Base-by-base conservation (phyloP, 30 jellyfish, hydroid and myxozoan genomes). In the Aurelia coerulea region DNA sequence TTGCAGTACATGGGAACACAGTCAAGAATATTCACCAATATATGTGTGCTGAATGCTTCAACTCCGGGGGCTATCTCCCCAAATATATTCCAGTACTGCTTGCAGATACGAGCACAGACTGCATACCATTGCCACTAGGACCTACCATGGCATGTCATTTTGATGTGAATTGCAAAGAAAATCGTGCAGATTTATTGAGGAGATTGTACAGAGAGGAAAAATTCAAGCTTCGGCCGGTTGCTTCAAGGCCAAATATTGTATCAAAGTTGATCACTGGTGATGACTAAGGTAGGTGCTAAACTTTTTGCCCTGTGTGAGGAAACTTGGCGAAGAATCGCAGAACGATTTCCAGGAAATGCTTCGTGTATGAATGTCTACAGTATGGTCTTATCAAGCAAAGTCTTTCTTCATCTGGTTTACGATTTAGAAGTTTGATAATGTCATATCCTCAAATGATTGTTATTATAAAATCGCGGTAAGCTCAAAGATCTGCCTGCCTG, bases 171-270 rank as follows among this genome's bases (percentile, higher is more conserved):
- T 53, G 67, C 80, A 79, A 79, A 14, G 80, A 65, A 14, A 41
- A 37, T 10, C 67, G 73, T 19, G 59, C 50, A 3, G 89, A 39
- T 18, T 67, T 79, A 13, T 53, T 64, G 52, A 79, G 89, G 75
- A 41, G 73, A 79, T 71, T 79, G 80, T 62, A 42, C 72, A 51
- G 46, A 50, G 69, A 63, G 62, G 89, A 79, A 50, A 79, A 65
- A 65, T 79, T 62, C 69, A 51, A 39, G 52, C 73, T 79, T 5
- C 79, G 52, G 10, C 89, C 89, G 32, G 62, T 79, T 51, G 89
- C 80, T 17, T 3, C 80, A 32, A 79, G 67, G 34, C 89, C 89
- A 13, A 50, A 18, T 35, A 79, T 79, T 70, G 29, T 37, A 42
- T 60, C 89, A 50, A 79, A 19, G 16, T 13, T 35, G 1, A 64